phyloP scores from a whole-genome alignment of 2,888 invertebrate species.

The Papilio protenor region DNA sequence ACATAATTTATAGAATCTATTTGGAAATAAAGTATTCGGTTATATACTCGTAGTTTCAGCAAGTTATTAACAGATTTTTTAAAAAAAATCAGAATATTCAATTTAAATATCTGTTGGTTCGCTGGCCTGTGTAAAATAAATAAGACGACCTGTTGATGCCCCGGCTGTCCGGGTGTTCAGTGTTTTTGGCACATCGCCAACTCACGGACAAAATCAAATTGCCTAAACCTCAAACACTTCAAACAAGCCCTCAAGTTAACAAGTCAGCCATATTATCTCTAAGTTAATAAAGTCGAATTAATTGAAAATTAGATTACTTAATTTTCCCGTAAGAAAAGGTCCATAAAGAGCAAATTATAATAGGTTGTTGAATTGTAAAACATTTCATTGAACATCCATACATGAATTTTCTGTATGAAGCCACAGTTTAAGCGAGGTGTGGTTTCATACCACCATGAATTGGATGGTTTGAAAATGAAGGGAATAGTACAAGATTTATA shows the following conservation, averaged over 20 bases:
- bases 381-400: too few relatives aligned
- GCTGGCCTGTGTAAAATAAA: conserved; percentile 12
- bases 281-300: not conserved
- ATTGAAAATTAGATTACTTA: not conserved
- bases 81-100: not conserved
- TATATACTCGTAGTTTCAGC: too few relatives aligned
- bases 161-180: not conserved
- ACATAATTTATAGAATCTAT: not conserved
- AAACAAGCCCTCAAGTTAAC: conserved; percentile 12
- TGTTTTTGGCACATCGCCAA: conserved; percentile 36
- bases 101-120: not conserved
- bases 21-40: not conserved
- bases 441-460: not conserved
- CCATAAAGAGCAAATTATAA: not conserved
- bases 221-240: conserved; percentile 30
- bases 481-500: not conserved
- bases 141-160: conserved; percentile 40
- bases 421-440: too few relatives aligned
- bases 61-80: not conserved
- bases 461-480: not conserved
- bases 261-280: conserved; percentile 12
- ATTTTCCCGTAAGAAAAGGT: not conserved
- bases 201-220: conserved; percentile 21
- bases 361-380: not conserved
- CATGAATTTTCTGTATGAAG: too few relatives aligned